Conservation (phyloP, 2,113 vertebrate species). For the Pithys albifrons region DNA sequence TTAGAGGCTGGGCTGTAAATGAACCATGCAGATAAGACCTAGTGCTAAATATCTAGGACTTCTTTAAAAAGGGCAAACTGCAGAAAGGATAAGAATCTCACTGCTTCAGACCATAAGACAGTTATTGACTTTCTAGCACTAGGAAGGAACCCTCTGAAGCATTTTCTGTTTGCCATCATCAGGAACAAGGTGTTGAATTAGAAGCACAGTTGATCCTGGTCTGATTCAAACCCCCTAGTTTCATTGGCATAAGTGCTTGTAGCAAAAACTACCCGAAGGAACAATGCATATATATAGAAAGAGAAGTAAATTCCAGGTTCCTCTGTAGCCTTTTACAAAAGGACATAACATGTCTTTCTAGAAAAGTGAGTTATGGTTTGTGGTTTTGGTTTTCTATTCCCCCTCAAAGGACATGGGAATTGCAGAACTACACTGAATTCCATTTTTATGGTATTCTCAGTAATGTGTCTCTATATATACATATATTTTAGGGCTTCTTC, state of each 20-base stretch:
- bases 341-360: neutral
- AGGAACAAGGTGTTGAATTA: neutral
- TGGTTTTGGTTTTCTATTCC: neutral
- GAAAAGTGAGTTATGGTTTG: neutral
- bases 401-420: neutral
- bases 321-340: neutral
- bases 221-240: neutral
- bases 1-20: slow-evolving; percentile 3
- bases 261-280: neutral
- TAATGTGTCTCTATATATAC: neutral
- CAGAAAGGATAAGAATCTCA: neutral
- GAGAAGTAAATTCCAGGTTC: neutral
- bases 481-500: neutral
- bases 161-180: neutral
- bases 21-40: neutral
- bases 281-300: neutral
- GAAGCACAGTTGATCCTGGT: neutral
- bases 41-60: neutral
- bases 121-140: neutral
- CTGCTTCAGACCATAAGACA: neutral
- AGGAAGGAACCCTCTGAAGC: neutral
- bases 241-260: neutral
- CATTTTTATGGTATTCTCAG: neutral
- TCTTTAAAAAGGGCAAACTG: neutral
- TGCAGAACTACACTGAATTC: neutral